Percentiles rank a stretch among this genome's conserved stretches.
phyloP scores from a whole-genome alignment of 2,113 vertebrate species.

The Leucopsar rothschildi region DNA sequence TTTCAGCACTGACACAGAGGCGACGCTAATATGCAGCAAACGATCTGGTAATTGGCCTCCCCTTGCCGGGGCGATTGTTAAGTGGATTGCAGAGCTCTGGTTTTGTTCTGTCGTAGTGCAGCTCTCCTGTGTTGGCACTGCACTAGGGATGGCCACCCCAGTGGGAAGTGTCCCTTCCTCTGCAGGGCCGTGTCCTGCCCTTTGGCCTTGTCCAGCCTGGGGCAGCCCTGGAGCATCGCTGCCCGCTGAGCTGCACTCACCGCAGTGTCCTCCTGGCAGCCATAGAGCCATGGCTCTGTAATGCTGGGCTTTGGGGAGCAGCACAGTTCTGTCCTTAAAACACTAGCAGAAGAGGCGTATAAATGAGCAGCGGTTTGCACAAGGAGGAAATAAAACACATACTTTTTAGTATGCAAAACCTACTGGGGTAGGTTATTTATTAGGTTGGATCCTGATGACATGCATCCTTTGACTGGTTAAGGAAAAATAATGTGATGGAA shows the following conservation, averaged over 20 bases:
- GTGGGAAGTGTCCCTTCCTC: not conserved
- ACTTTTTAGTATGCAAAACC: not conserved
- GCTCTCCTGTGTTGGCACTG: accelerated
- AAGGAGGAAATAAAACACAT: not conserved
- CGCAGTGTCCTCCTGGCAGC: not conserved
- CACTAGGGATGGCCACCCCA: not conserved
- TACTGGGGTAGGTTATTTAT: not conserved
- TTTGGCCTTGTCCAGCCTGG: not conserved
- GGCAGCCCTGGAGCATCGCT: not conserved
- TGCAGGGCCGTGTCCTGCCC: no score
- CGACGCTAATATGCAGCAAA: not conserved
- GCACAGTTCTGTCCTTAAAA: not conserved
- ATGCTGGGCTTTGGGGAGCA: not conserved
- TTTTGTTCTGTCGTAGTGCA: not conserved
- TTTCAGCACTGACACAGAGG: not conserved
- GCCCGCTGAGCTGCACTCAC: not conserved
- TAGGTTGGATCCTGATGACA: not conserved
- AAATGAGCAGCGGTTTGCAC: not conserved
- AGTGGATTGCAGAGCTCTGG: not conserved
- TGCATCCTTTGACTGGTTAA: not conserved
- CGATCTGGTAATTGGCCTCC: not conserved
- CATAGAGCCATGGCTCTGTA: accelerated
- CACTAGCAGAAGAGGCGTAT: not conserved
- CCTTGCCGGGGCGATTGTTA: not conserved
- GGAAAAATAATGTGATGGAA: not conserved